Base-by-base conservation (phyloP, 1,140 invertebrate genomes). In the Listronotus oregonensis region DNA sequence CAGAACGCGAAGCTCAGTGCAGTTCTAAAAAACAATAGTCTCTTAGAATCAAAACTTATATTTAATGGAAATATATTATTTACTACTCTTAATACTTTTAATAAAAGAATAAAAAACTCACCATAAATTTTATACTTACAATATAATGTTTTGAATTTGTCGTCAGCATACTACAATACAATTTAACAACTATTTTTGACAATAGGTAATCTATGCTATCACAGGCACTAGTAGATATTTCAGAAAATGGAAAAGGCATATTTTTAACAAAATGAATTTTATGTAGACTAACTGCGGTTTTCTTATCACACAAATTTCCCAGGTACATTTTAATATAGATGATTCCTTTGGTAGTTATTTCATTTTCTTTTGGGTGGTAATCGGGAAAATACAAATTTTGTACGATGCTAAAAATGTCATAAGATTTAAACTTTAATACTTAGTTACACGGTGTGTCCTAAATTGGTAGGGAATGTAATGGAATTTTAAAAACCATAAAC, bases 121-220 rank as follows among this genome's bases (percentile, higher is more conserved):
- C 1, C 2, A 27, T 27, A 77, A 69, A 71, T 59, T 43, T 44
- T 17, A 56, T 44, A 84, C 85, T 85, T 75, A 90, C 89, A 66
- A 83, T 84, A 69, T 86, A 81, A 79, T 83, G 82, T 78, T 87
- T 89, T 57, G 83, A 85, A 57, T 82, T 81, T 7, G 86, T 84
- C 17, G 81, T 79, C 71, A 86, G 77, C n/a, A 86, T 70, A 42
- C 75, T 75, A 27, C 77, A 72, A 37, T 81, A 73, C 14, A 86
- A 69, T 6, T 78, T 68, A 44, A 77, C 76, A 4, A 87, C 75
- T 46, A 87, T 74, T 74, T 83, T 78, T 5, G 85, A 86, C 52
- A 87, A 74, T 32, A 74, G 66, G 58, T 70, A 71, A 61, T 79
- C 76, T 27, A 78, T 58, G 52, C 17, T 63, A 27, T 71, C 64